Conservation (phyloP, 2,113 vertebrate species). For the Promerops cafer region DNA sequence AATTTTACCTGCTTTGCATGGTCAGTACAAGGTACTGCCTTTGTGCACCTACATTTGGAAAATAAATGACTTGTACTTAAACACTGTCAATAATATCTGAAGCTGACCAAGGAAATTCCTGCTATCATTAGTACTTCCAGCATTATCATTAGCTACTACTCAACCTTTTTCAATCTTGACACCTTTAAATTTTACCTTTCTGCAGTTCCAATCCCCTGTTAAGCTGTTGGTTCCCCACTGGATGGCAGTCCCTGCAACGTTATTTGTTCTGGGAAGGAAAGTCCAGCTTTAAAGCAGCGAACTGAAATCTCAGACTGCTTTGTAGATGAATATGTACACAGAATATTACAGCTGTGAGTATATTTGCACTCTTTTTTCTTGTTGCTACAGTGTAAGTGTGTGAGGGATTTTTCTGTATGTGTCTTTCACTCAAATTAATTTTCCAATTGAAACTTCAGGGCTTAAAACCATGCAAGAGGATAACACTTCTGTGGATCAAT, state of each 20-base stretch:
- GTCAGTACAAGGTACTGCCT: background rate
- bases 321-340: background rate
- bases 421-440: background rate
- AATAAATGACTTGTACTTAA: background rate
- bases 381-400: background rate
- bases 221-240: background rate
- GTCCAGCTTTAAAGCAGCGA: accelerated
- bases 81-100: background rate
- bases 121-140: background rate
- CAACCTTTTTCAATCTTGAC: background rate
- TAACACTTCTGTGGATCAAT: background rate
- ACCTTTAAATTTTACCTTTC: background rate
- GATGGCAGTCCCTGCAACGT: slow-evolving; percentile 11
- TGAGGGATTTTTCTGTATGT: background rate
- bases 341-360: background rate
- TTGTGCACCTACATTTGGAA: background rate
- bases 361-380: background rate
- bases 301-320: background rate
- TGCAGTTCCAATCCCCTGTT: background rate
- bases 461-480: background rate
- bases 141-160: background rate
- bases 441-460: background rate
- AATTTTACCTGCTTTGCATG: background rate
- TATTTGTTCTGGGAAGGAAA: background rate
- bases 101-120: background rate